Evolutionary conservation across 1,140 invertebrate genomes (phyloP).

Genomic region (Cydia splendana): DNA sequence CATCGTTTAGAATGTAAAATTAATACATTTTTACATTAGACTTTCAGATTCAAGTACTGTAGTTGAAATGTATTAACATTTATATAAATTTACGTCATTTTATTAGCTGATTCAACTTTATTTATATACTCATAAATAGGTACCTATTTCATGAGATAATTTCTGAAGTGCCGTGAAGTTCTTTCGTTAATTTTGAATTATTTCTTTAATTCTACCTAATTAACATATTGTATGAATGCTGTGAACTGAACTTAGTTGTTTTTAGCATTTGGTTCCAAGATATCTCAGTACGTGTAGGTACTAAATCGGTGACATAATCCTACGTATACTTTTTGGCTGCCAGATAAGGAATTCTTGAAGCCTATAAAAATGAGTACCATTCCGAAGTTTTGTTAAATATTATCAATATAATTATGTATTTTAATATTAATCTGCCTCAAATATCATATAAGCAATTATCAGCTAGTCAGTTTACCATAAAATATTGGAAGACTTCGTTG

Average conservation of each 20-base stretch:
- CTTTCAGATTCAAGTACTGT: too few relatives aligned
- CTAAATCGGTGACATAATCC: neutral
- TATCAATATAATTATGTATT: slow-evolving; percentile 7
- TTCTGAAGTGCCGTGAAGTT: too few relatives aligned
- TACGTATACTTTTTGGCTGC: neutral
- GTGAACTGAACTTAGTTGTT: neutral
- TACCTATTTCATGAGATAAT: too few relatives aligned
- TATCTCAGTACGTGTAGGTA: neutral
- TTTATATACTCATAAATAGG: too few relatives aligned
- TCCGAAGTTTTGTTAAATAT: neutral
- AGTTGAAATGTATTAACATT: too few relatives aligned
- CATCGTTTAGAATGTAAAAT: too few relatives aligned
- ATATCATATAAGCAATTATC: slow-evolving; percentile 24
- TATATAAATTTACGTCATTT: too few relatives aligned
- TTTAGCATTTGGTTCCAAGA: neutral
- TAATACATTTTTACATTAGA: too few relatives aligned
- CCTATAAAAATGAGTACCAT: neutral
- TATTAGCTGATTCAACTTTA: too few relatives aligned
- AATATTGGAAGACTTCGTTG: slow-evolving; percentile 77
- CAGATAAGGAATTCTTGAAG: neutral
- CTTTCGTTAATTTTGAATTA: neutral
- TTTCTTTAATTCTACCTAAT: neutral
- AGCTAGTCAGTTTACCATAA: slow-evolving; percentile 38
- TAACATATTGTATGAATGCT: neutral
- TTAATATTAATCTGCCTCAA: neutral